Evolutionary conservation across 2,113 vertebrate genomes (phyloP).

Genomic region (Hiodon alosoides): DNA sequence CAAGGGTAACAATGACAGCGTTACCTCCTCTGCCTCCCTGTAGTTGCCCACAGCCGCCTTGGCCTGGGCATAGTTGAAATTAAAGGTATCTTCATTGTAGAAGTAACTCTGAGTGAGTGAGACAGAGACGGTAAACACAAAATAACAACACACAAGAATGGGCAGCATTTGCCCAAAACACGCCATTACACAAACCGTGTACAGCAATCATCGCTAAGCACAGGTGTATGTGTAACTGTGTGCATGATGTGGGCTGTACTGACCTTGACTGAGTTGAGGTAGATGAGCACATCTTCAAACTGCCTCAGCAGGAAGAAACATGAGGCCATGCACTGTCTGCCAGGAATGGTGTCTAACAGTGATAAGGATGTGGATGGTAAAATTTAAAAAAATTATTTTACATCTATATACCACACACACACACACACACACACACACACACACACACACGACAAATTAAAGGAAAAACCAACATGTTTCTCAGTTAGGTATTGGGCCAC

Average conservation of each 20-base stretch:
- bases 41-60: constrained; percentile 88
- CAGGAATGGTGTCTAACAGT: constrained; percentile 87
- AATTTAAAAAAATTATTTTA: background rate
- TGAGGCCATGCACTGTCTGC: constrained; percentile 95
- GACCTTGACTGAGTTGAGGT: constrained; percentile 97
- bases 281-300: constrained; percentile 92
- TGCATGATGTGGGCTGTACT: constrained; percentile 35
- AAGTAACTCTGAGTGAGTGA: constrained; percentile 78
- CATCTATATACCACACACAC: no score
- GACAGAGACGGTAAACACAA: constrained; percentile 14
- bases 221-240: background rate
- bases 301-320: constrained; percentile 91
- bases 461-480: no score
- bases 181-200: background rate
- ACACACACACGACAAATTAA: no score
- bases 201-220: background rate
- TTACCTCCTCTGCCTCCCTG: constrained; percentile 88
- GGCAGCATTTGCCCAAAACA: background rate
- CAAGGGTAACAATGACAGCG: background rate
- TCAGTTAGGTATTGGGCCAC: no score
- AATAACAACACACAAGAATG: background rate
- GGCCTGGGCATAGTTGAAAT: constrained; percentile 96
- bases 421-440: no score
- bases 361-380: constrained; percentile 19
- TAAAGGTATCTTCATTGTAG: constrained; percentile 92